phyloP scores from a whole-genome alignment of 2,888 invertebrate genomes.

The Trissolcus japonicus region DNA sequence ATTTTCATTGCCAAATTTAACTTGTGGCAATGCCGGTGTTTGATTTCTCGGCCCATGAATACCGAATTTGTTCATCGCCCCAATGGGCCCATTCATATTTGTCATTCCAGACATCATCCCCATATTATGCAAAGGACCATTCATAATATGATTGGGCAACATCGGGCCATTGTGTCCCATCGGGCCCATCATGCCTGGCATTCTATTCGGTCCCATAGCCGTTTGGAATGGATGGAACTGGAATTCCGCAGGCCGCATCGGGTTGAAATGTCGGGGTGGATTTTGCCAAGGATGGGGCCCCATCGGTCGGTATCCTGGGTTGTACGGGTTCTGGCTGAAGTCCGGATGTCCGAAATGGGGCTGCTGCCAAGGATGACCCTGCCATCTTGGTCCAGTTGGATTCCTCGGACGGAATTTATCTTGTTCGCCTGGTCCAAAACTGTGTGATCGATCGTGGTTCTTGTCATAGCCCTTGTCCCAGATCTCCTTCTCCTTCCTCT shows the following conservation, averaged over 20 bases:
- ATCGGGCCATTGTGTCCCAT: slow-evolving; percentile 63
- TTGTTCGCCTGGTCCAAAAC: slow-evolving; percentile 46
- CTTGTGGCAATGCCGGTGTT: slow-evolving; percentile 2
- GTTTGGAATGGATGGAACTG: slow-evolving; percentile 71
- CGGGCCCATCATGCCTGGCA: slow-evolving; percentile 68
- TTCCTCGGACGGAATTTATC: slow-evolving; percentile 60
- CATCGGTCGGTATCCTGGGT: slow-evolving; percentile 67
- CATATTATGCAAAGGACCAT: slow-evolving; percentile 39
- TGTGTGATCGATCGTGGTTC: slow-evolving; percentile 62
- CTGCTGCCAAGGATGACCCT: slow-evolving; percentile 70
- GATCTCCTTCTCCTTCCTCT: slow-evolving; percentile 83
- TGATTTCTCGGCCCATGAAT: slow-evolving; percentile 44
- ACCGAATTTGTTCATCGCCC: slow-evolving; percentile 40
- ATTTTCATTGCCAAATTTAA: slow-evolving; percentile 9
- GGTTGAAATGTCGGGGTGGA: slow-evolving; percentile 69
- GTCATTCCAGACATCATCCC: slow-evolving; percentile 39
- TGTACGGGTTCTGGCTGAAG: slow-evolving; percentile 65
- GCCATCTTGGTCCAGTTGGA: slow-evolving; percentile 68
- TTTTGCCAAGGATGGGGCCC: slow-evolving; percentile 71
- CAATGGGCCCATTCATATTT: slow-evolving; percentile 49
- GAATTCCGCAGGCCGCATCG: slow-evolving; percentile 70
- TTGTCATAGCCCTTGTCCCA: slow-evolving; percentile 69
- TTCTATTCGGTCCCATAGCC: slow-evolving; percentile 64
- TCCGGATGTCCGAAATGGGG: slow-evolving; percentile 69
- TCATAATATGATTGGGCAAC: slow-evolving; percentile 40